These are phyloP conservation scores for Drosophila parabipectinata DNA, from an alignment of 1,140 invertebrate species.

Conservation along the genomic window DNA sequence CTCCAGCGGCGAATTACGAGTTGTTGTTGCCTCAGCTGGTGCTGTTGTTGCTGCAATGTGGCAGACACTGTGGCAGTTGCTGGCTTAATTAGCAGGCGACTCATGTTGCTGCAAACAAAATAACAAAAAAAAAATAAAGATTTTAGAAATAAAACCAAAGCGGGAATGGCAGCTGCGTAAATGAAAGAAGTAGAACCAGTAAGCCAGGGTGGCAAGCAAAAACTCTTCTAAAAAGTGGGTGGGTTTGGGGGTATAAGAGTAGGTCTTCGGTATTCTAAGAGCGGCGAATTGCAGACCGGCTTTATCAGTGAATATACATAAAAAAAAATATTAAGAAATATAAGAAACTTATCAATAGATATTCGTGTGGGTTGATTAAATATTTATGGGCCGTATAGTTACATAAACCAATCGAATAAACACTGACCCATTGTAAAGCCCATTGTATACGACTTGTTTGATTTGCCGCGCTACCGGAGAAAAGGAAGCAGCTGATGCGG, in stretches of 20 bases:
- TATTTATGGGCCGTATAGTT: slow-evolving; percentile 10
- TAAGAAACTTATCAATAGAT: slow-evolving; percentile 21
- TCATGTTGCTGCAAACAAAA: slow-evolving; percentile 30
- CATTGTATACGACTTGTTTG: neutral
- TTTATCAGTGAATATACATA: slow-evolving; percentile 21
- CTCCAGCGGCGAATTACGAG: slow-evolving; percentile 70
- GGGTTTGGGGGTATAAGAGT: slow-evolving; percentile 16
- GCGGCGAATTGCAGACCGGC: slow-evolving; percentile 19
- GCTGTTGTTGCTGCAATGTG: slow-evolving; percentile 30
- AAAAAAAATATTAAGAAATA: slow-evolving; percentile 3
- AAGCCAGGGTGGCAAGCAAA: slow-evolving; percentile 1
- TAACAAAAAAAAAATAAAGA: neutral
- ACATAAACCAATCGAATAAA: slow-evolving; percentile 8
- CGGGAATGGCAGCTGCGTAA: neutral
- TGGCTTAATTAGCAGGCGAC: slow-evolving; percentile 46
- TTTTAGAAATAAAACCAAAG: neutral
- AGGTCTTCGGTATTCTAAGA: slow-evolving; percentile 1
- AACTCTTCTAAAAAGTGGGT: neutral
- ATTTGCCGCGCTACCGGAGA: slow-evolving; percentile 13
- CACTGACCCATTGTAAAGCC: slow-evolving; percentile 1
- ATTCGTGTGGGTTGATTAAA: slow-evolving; percentile 15
- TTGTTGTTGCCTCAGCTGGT: slow-evolving; percentile 48
- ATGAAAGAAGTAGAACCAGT: neutral
- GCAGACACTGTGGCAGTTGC: slow-evolving; percentile 47
- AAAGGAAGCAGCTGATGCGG: neutral